These are phyloP conservation scores for Cynopterus brachyotis DNA, from an alignment of 2,113 vertebrate genomes.

Conservation along the genomic window DNA sequence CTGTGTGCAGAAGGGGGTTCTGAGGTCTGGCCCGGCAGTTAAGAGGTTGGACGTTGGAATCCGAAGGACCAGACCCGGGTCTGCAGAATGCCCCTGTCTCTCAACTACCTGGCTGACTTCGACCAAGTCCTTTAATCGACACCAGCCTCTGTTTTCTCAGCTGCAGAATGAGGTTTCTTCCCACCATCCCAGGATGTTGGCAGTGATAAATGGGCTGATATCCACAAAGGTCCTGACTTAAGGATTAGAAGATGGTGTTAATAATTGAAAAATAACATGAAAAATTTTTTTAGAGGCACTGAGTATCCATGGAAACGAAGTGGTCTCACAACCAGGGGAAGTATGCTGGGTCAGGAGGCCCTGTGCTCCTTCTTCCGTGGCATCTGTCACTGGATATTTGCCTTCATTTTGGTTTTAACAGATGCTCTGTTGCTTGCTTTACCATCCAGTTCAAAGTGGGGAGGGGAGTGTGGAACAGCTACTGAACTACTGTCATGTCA, in stretches of 20 bases:
- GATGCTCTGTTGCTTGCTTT: background rate
- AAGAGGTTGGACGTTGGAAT: background rate
- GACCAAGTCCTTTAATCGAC: background rate
- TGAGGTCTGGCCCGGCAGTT: fast-evolving
- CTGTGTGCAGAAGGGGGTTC: background rate
- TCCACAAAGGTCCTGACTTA: background rate
- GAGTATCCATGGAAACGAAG: background rate
- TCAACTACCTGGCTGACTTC: background rate
- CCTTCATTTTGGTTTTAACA: background rate
- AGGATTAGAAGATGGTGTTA: background rate
- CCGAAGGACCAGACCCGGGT: too few relatives aligned
- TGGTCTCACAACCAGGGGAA: background rate
- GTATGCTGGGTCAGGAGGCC: background rate
- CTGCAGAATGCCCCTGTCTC: background rate
- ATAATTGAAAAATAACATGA: background rate
- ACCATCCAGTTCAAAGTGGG: background rate
- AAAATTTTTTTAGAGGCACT: background rate
- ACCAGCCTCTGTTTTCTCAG: background rate
- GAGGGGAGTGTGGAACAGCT: background rate
- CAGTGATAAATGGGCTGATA: background rate
- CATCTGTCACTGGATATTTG: background rate
- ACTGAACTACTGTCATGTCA: too few relatives aligned
- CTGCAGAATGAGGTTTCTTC: background rate
- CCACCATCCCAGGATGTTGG: background rate
- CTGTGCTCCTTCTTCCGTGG: background rate